Base-by-base conservation (phyloP, 35 echinoderm and acorn worm species). In the Ptychodera flava region DNA sequence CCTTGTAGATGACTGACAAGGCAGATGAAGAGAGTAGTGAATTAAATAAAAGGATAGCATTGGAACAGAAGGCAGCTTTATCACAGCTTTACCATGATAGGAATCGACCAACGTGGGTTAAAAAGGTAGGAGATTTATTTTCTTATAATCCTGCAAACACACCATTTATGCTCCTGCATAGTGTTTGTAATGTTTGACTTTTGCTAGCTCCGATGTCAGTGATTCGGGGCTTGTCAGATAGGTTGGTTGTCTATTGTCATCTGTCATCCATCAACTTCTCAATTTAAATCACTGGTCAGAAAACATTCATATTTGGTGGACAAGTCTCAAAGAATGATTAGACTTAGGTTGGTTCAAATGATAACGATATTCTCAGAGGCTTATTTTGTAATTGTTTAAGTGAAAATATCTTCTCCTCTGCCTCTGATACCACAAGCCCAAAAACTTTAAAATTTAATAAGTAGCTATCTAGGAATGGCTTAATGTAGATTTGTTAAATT, bases 31-130 rank as follows among this genome's bases (percentile, higher is more conserved):
- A 99, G 82, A 81, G 88, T 35, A 87, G 84, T 15, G 81, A 82
- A 31, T 31, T 83, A 33, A 84, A 85, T 36, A 84, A 90, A 77
- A 45, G 85, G 36, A 90, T 91, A 45, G 96, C 96, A 34, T 38
- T 88, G 27, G 88, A 89, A 2, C 84, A 94, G 81, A 99, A 94
- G 36, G 75, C 88, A 34, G 32, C 82, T 16, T 78, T 99, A 15
- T 75, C 90, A 35, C 90, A 92, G n/a, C 82, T 99, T 1, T 94
- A 92, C 81, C 78, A 87, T 78, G 87, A 89, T 16, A 92, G 86
- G 77, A 75, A 91, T 33, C 87, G 96, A 53, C 96, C 96, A 0
- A 27, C 80, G 29, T 64, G 86, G 81, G 76, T 91, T n/a, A 91
- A 93, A 78, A 88, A 86, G 81, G 95, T 97, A 77, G 87, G 88